Conservation (phyloP, 1,140 invertebrate genomes). For the Thaumatotibia leucotreta region DNA sequence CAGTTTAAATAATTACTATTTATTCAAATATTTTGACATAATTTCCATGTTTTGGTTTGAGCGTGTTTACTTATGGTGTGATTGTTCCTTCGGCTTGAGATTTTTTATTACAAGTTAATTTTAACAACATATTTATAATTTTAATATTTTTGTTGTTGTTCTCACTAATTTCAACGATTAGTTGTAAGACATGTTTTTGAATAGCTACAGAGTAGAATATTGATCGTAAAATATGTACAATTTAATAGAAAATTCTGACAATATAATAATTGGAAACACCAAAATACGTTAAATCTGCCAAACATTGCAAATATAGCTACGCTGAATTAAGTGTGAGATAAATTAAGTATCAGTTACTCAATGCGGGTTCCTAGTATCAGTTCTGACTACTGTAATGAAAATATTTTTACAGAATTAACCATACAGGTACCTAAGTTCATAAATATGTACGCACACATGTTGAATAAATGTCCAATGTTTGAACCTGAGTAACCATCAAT, state of each 20-base stretch:
- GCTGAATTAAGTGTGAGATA: background rate
- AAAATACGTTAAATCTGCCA: too few species aligned
- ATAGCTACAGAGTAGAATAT: background rate
- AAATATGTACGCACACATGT: too few species aligned
- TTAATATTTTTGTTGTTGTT: constrained; percentile 1
- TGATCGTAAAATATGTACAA: background rate
- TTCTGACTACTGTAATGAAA: too few species aligned
- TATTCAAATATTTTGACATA: background rate
- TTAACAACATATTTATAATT: background rate
- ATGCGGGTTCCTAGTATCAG: too few species aligned
- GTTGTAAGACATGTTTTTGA: background rate
- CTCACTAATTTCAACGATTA: constrained; percentile 6
- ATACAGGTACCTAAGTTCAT: too few species aligned
- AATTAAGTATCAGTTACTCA: too few species aligned
- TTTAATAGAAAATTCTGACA: background rate
- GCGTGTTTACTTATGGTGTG: background rate
- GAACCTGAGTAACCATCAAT: too few species aligned
- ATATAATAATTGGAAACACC: background rate
- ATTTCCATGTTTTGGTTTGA: background rate
- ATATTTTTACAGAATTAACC: too few species aligned
- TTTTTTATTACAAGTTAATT: background rate
- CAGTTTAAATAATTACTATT: background rate
- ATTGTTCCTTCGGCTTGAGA: background rate
- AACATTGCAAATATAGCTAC: background rate
- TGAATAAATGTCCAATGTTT: too few species aligned